Conservation (phyloP, 2,888 invertebrate species). For the Eremobia ochroleuca region DNA sequence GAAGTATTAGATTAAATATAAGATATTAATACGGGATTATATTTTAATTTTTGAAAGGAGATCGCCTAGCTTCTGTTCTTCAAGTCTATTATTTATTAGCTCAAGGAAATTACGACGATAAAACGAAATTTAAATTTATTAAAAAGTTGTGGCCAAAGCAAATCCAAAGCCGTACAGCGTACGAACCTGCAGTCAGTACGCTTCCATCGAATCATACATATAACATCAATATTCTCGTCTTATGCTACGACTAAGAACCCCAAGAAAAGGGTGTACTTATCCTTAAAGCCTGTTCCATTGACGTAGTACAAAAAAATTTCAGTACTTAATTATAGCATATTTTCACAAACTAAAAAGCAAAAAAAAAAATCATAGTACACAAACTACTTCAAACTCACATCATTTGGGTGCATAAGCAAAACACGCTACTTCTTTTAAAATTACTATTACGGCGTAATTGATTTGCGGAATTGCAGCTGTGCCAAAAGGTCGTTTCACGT, state of each 20-base stretch:
- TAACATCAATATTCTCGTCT: not conserved
- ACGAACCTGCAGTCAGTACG: not conserved
- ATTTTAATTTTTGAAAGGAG: not conserved
- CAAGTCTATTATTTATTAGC: not conserved
- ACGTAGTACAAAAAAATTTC: not conserved
- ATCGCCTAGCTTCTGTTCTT: not conserved
- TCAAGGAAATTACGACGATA: not conserved
- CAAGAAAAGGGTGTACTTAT: not conserved
- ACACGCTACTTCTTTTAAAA: constrained; percentile 9
- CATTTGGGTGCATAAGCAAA: constrained; percentile 36
- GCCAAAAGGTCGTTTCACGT: constrained; percentile 13
- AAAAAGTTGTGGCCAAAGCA: not conserved
- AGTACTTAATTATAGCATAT: not conserved
- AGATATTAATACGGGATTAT: not conserved
- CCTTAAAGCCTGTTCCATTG: not conserved
- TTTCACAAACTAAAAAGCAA: not conserved
- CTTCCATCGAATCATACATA: not conserved
- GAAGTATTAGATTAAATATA: not conserved
- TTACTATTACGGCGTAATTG: constrained; percentile 13
- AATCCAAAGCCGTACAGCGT: not conserved
- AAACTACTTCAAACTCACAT: constrained; percentile 18
- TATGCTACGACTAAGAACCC: too few species aligned
- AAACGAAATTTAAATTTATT: not conserved
- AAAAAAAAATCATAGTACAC: not conserved
- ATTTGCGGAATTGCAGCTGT: constrained; percentile 39